Base-by-base conservation (phyloP, 1,140 invertebrate species). In the Drosophila subobscura region DNA sequence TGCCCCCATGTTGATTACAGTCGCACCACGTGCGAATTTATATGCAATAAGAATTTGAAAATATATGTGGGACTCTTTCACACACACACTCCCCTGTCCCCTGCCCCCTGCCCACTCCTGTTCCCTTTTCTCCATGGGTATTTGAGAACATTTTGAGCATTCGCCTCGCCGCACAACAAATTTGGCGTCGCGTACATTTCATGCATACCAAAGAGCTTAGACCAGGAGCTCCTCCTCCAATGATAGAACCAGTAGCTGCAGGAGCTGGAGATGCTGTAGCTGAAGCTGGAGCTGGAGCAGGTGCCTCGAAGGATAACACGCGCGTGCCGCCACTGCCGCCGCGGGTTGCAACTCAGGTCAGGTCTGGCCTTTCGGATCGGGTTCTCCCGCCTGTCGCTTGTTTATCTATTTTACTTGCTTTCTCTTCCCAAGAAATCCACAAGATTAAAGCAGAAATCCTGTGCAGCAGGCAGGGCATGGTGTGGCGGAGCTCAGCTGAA, bases 1-100 rank as follows among this genome's bases (percentile, higher is more conserved):
- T 73, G 71, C 71, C 52, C 52, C 47, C 64, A 61, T 47, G 83
- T 88, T 86, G 83, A 86, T 86, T 86, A 86, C 75, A 86, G 83
- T 88, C 83, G 78, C 78, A 86, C 83, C 83, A 86, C 83, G 83
- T 86, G 83, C 81, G 78, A 88, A 88, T 88, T 88, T 88, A 88
- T 88, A 88, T 83, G 83, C 83, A 88, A 88, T 88, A 88, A 88
- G 78, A 88, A 88, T 88, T 88, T 73, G 78, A 89, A 88, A 88
- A 86, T 86, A 86, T 88, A 88, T 72, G 72, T 70, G 66, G 7
- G 51, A 68, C 64, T 65, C 29, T 54, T 14, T 4, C 37, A 12
- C 4, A 37, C 47, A 20, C 46, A 49, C 16, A 6, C 16, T 5
- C 10, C 4, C 0, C 47, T 47, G 46, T 44, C 45, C 53, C 57